These are phyloP conservation scores for Dicyrtoma fusca DNA, from an alignment of 2,888 invertebrate genomes.

Conservation along the genomic window DNA sequence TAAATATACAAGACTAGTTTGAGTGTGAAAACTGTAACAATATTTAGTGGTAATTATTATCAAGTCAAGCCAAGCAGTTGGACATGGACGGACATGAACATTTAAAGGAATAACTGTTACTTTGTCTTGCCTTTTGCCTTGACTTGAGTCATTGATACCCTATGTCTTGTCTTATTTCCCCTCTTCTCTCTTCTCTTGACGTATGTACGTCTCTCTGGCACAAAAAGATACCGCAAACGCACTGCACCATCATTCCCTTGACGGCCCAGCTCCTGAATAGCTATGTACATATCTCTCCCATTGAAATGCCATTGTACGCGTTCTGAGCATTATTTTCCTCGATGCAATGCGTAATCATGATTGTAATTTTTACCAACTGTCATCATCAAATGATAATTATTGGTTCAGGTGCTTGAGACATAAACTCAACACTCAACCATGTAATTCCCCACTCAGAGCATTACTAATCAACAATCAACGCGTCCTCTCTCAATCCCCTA, in stretches of 20 bases:
- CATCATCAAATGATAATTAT: conserved; percentile 18
- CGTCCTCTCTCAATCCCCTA: no score
- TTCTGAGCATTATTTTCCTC: no score
- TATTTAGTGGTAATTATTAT: conserved; percentile 20
- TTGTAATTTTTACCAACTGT: conserved; percentile 2
- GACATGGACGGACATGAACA: conserved; percentile 2
- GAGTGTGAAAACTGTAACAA: conserved; percentile 35
- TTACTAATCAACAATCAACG: no score
- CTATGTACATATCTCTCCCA: neutral
- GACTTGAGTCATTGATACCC: no score
- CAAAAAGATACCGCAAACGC: conserved; percentile 6
- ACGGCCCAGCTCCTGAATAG: no score
- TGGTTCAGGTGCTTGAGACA: neutral
- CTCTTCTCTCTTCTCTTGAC: no score
- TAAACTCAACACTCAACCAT: no score
- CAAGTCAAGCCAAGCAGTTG: neutral
- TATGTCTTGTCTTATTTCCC: no score
- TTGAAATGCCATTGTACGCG: neutral
- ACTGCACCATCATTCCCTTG: no score
- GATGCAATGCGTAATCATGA: conserved; percentile 1
- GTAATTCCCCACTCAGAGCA: no score
- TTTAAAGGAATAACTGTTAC: conserved; percentile 12
- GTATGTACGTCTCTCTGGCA: no score
- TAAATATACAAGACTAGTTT: conserved; percentile 9
- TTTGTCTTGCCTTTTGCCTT: neutral